These are phyloP conservation scores for Otolemur garnettii DNA, from an alignment of 2,113 vertebrate genomes.

Conservation along the genomic window DNA sequence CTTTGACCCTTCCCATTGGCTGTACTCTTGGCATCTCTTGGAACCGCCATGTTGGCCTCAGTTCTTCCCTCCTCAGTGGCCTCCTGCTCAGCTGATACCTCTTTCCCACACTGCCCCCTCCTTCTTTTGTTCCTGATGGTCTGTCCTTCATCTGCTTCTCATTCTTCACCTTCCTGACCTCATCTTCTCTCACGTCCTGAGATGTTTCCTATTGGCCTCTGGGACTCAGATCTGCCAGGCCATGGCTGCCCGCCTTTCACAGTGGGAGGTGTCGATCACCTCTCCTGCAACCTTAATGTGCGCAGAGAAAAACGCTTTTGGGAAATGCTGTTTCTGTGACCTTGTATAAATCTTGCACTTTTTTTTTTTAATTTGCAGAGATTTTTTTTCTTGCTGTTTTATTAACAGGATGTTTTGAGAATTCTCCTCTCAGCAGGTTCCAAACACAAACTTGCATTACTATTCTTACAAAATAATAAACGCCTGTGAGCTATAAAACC, in stretches of 20 bases:
- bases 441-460: slow-evolving; percentile 88
- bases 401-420: slow-evolving; percentile 85
- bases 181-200: background rate
- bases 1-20: background rate
- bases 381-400: slow-evolving; percentile 59
- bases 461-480: slow-evolving; percentile 90
- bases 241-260: slow-evolving; percentile 48
- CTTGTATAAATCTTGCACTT: slow-evolving; percentile 63
- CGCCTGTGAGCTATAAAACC: slow-evolving; percentile 90
- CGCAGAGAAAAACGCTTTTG: slow-evolving; percentile 63
- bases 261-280: slow-evolving; percentile 51
- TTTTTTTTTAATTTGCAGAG: slow-evolving; percentile 54
- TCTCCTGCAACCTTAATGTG: slow-evolving; percentile 35
- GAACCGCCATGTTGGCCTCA: background rate
- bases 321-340: slow-evolving; percentile 67
- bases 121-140: too few relatives aligned
- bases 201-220: background rate
- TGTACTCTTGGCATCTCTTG: background rate
- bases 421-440: slow-evolving; percentile 88
- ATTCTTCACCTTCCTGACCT: background rate
- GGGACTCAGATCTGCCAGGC: background rate
- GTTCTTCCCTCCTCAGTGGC: background rate
- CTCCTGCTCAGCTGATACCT: background rate
- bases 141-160: background rate
- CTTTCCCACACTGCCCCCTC: background rate